Evolutionary conservation across 2,888 invertebrate species (phyloP), one percentile per base, ranked within the genome.

Genomic region (Aproaerema taeniolella): DNA sequence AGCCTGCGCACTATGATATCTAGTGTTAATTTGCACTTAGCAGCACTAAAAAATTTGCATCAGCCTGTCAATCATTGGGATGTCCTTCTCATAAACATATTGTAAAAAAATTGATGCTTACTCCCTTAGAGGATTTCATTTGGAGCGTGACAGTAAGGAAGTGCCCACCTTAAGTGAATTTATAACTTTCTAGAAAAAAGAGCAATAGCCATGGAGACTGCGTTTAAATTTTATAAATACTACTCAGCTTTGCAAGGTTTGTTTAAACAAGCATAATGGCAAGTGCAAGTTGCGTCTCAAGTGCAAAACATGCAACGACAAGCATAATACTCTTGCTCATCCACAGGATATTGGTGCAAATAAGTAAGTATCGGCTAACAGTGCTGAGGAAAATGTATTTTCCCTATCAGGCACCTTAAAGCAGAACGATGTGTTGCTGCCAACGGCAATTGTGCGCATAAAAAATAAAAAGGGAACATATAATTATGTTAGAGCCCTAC

Each of bases 351-450:
- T 10, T 31, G 16, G 2, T 14, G 31, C 15, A 3, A 14, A 31
- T 31, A n/a, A n/a, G 10, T 5, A 3, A 31, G 15, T 15, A 11
- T 2, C 7, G 4, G 7, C 17, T 12, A 31, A 16, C 17, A 2
- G 5, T 31, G 16, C 17, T n/a, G 26, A 31, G n/a, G n/a, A n/a
- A n/a, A n/a, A n/a, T n/a, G n/a, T n/a, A n/a, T n/a, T n/a, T n/a
- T n/a, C n/a, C n/a, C n/a, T n/a, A n/a, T n/a, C n/a, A n/a, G n/a
- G n/a, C n/a, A n/a, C n/a, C n/a, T n/a, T n/a, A n/a, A n/a, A n/a
- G n/a, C n/a, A n/a, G 7, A 35, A 13, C 6, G 14, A 35, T 13
- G 34, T 35, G 8, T n/a, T 35, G 14, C 16, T 35, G 34, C 34
- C 34, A 13, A 35, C 26, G 6, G 13, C 14, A 9, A 20, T 8